Percentiles rank a stretch among this genome's conserved stretches.
These are phyloP conservation scores for Leptobrachium ailaonicum DNA, from an alignment of 2,113 vertebrate genomes.

Conservation along the genomic window DNA sequence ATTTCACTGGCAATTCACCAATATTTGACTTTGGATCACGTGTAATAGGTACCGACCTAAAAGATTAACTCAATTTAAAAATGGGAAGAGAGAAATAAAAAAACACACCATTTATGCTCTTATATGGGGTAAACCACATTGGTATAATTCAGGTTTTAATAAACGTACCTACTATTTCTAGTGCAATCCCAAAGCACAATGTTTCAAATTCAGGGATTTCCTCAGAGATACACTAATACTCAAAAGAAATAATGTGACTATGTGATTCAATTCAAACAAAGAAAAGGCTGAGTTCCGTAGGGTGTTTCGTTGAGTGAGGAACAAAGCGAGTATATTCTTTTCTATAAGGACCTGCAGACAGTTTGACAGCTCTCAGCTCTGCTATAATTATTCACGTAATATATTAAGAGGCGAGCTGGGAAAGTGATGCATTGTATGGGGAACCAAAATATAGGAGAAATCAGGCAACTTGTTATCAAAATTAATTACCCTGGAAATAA, in stretches of 20 bases:
- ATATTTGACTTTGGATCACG: too few species aligned
- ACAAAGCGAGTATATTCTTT: constrained; percentile 52
- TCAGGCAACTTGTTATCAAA: constrained; percentile 48
- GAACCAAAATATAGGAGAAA: constrained; percentile 33
- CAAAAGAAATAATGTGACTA: constrained; percentile 24
- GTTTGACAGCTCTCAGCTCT: constrained; percentile 32
- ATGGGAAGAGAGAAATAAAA: too few species aligned
- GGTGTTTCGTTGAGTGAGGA: constrained; percentile 7
- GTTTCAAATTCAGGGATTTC: background rate
- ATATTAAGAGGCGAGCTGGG: constrained; percentile 44
- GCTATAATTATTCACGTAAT: constrained; percentile 44
- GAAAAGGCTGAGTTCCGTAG: constrained; percentile 33
- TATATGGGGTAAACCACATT: too few species aligned
- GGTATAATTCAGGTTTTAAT: too few species aligned
- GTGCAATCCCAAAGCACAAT: background rate
- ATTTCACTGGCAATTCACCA: too few species aligned
- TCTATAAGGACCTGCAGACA: constrained; percentile 51
- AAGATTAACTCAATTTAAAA: too few species aligned
- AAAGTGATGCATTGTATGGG: constrained; percentile 26
- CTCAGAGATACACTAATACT: constrained; percentile 26
- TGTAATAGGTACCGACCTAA: too few species aligned
- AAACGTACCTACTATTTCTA: too few species aligned
- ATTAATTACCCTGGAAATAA: constrained; percentile 47
- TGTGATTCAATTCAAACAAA: constrained; percentile 37
- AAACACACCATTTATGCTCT: too few species aligned